These are phyloP conservation scores for Betta splendens DNA, from an alignment of 2,797 vertebrate species.

Conservation along the genomic window DNA sequence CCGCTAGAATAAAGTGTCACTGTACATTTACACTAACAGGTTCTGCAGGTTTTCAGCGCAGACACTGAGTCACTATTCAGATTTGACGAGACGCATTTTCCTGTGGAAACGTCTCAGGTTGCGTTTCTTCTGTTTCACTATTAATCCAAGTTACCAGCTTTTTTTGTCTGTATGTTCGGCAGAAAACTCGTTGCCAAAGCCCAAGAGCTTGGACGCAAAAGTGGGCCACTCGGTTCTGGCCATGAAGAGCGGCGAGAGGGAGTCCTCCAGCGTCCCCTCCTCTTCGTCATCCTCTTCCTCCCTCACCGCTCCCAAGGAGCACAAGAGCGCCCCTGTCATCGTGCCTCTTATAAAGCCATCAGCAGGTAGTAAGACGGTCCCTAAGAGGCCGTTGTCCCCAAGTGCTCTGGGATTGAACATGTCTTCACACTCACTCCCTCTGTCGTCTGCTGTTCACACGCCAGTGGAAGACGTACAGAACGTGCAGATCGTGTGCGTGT, in stretches of 20 bases:
- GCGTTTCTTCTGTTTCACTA: conserved; percentile 45
- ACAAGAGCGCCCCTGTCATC: conserved; percentile 91
- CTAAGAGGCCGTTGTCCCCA: conserved; percentile 9
- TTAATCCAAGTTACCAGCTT: not conserved
- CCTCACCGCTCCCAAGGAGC: conserved; percentile 86
- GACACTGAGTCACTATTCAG: conserved; percentile 57
- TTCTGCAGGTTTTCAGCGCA: conserved; percentile 59
- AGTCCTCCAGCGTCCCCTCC: conserved; percentile 75
- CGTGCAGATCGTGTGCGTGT: conserved; percentile 97
- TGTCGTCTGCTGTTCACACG: conserved; percentile 30
- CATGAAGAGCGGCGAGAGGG: conserved; percentile 88
- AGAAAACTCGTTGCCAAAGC: conserved; percentile 98
- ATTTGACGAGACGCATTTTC: conserved; percentile 31
- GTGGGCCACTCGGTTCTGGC: conserved; percentile 85
- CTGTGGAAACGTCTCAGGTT: conserved; percentile 42
- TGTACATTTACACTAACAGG: conserved; percentile 45
- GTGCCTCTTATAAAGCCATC: conserved; percentile 97
- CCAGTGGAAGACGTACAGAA: conserved; percentile 96
- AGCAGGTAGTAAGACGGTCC: conserved; percentile 90
- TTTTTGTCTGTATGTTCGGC: conserved; percentile 59
- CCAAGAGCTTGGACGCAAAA: conserved; percentile 87
- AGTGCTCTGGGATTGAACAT: too few species aligned
- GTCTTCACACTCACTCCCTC: too few species aligned
- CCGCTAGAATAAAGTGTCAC: conserved; percentile 4
- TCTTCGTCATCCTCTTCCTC: conserved; percentile 84